These are phyloP conservation scores for Thalassophryne amazonica DNA, from an alignment of 2,797 vertebrate genomes.

Conservation along the genomic window DNA sequence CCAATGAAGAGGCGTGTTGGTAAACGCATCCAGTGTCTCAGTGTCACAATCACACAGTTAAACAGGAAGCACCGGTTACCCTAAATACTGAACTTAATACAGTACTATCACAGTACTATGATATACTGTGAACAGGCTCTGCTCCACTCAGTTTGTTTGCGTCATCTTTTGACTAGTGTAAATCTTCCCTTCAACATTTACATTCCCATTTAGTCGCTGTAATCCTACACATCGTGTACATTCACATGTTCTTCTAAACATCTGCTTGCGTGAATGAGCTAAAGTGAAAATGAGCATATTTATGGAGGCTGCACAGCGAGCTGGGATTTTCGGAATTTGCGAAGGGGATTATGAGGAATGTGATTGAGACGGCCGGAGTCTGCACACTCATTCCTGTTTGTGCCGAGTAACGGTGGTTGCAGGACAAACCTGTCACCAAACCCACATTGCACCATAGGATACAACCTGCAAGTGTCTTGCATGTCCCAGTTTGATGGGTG, in stretches of 20 bases:
- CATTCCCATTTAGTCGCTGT: neutral
- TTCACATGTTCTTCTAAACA: neutral
- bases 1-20: too few relatives aligned
- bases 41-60: too few relatives aligned
- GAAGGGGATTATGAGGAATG: constrained; percentile 62
- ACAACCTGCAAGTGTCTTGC: constrained; percentile 10
- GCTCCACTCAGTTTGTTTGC: neutral
- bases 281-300: constrained; percentile 31
- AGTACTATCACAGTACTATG: too few relatives aligned
- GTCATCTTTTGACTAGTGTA: neutral
- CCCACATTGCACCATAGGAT: constrained; percentile 5
- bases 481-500: constrained; percentile 10
- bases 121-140: neutral
- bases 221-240: constrained; percentile 14
- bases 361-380: constrained; percentile 50
- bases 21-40: too few relatives aligned
- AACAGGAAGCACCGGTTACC: too few relatives aligned
- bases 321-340: constrained; percentile 50
- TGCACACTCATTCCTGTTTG: constrained; percentile 33
- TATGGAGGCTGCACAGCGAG: constrained; percentile 31
- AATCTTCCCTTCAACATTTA: neutral
- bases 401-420: constrained; percentile 21
- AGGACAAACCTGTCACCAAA: neutral
- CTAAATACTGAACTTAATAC: too few relatives aligned
- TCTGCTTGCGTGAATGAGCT: neutral